Evolutionary conservation across 92 coral and sea anemone genomes (phyloP).

Genomic region (Porites evermanni): DNA sequence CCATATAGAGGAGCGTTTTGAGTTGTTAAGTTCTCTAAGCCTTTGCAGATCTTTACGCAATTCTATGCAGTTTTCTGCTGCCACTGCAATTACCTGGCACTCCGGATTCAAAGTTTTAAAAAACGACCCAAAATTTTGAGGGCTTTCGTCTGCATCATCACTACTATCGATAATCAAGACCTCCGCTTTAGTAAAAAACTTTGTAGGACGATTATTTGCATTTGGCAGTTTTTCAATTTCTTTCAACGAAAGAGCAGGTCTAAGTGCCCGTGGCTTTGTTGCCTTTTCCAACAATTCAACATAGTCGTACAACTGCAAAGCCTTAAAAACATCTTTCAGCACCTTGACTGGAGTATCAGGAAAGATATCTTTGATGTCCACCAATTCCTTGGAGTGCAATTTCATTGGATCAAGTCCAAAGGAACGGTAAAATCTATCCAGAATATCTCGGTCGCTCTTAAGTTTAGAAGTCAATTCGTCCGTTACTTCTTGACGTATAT

Average conservation of each 20-base stretch:
- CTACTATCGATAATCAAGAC: background rate
- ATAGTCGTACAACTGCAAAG: background rate
- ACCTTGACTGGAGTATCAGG: background rate
- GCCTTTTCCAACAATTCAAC: background rate
- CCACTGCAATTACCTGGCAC: background rate
- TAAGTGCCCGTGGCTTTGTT: constrained; percentile 2
- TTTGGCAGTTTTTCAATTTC: background rate
- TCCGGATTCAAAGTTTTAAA: background rate
- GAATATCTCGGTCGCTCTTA: background rate
- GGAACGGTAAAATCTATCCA: background rate
- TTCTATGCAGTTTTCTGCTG: too few species aligned
- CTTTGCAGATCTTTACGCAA: too few species aligned
- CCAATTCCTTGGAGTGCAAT: too few species aligned
- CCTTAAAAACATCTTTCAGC: background rate
- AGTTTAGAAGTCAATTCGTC: background rate
- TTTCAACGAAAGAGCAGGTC: background rate
- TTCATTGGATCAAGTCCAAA: background rate
- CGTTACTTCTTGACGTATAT: background rate
- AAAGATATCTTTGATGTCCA: background rate
- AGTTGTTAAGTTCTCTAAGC: too few species aligned
- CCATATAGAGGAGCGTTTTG: too few species aligned
- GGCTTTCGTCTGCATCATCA: background rate
- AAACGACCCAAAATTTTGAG: background rate
- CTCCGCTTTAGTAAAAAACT: background rate
- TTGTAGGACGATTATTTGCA: background rate